These are phyloP conservation scores for Notoglanidium macrostoma DNA, from an alignment of 2,797 vertebrate genomes.

Conservation along the genomic window DNA sequence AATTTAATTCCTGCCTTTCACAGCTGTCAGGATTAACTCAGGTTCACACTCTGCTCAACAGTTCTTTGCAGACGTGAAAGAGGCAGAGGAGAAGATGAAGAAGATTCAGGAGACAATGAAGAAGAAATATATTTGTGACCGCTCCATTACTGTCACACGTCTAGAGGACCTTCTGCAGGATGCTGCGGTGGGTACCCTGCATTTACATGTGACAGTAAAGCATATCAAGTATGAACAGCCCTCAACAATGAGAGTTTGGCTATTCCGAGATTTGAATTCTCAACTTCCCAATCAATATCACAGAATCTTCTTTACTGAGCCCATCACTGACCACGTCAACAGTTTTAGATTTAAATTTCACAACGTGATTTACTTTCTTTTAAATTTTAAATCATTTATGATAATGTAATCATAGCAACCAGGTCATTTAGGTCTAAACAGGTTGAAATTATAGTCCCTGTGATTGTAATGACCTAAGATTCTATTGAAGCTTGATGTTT, in stretches of 20 bases:
- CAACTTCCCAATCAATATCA: not conserved
- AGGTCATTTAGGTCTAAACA: not conserved
- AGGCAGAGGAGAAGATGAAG: constrained; percentile 82
- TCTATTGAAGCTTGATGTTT: not conserved
- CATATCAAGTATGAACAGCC: not conserved
- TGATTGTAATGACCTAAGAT: not conserved
- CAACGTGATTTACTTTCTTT: not conserved
- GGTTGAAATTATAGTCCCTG: not conserved
- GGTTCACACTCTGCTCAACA: constrained; percentile 45
- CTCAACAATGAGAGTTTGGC: not conserved
- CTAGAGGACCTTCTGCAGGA: constrained; percentile 93
- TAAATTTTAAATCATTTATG: not conserved
- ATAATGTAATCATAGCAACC: not conserved
- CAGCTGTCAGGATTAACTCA: not conserved
- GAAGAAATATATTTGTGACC: constrained; percentile 89
- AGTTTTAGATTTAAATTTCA: not conserved
- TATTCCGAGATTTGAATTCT: not conserved
- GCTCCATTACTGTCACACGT: constrained; percentile 83
- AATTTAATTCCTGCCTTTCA: not conserved
- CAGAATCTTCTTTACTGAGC: not conserved
- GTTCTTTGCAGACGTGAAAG: constrained; percentile 88
- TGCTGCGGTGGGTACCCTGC: constrained; percentile 70
- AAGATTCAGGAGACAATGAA: constrained; percentile 86
- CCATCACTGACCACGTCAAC: not conserved
- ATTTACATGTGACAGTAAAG: not conserved